Evolutionary conservation across 2,797 vertebrate species (phyloP), one percentile per base, ranked within the genome.

Genomic region (Neosilurus hyrtlii): DNA sequence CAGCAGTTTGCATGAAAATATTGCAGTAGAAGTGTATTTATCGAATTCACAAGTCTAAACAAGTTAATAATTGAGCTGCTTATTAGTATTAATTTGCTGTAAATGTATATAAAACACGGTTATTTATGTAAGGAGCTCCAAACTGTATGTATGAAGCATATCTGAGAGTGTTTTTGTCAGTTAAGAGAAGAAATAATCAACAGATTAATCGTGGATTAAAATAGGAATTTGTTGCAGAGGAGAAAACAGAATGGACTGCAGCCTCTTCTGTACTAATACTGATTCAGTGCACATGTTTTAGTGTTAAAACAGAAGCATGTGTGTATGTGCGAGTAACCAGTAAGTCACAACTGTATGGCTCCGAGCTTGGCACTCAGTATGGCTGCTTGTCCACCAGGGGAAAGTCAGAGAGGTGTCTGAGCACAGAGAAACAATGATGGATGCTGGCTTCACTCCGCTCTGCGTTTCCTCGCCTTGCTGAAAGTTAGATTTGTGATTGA

Each of bases 401-500:
- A 73, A 82, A 78, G n/a, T 76, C 76, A 3, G 76, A 51, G 76
- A 52, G 16, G n/a, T 37, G 80, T 66, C 20, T 0, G 22, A n/a
- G 59, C 76, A 26, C 24, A 59, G 72, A 83, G 67, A 37, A 79
- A 71, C 52, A 70, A 79, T 67, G 78, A 81, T 66, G 65, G 80
- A 78, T 65, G 83, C 63, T 72, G 9, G 51, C 61, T 59, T 54
- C 26, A 14, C 70, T 73, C 65, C 62, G 43, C 66, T 75, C 57
- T 62, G 61, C 76, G 26, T 75, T 79, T 81, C 26, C 54, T 80
- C 43, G 70, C 76, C n/a, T 66, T 74, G 71, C 72, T 82, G 66
- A 81, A 83, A 79, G 77, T 80, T 49, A 76, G 71, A 77, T 70
- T 61, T 62, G 61, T 15, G 35, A 84, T 84, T 26, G 43, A 66